These are phyloP conservation scores for Actinia tenebrosa DNA, from an alignment of 64 coral and sea anemone genomes.

Conservation along the genomic window DNA sequence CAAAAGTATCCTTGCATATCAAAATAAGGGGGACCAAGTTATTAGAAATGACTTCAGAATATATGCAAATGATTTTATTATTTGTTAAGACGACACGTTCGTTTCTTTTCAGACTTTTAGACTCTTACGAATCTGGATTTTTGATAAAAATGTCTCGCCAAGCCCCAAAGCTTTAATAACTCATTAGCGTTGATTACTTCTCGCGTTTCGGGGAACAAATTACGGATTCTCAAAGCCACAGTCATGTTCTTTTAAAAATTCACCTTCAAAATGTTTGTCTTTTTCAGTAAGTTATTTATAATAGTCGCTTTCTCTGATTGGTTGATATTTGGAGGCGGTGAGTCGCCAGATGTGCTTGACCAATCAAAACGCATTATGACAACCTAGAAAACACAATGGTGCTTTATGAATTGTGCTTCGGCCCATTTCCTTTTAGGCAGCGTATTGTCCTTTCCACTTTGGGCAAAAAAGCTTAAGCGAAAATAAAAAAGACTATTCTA, in stretches of 20 bases:
- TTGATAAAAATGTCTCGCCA: not conserved
- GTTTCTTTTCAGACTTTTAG: not conserved
- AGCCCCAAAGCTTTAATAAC: not conserved
- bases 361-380: not conserved
- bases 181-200: not conserved
- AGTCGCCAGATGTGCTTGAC: slow-evolving; percentile 19
- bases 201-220: not conserved
- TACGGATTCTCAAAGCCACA: not conserved
- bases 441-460: slow-evolving; percentile 4
- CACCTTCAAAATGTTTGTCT: not conserved
- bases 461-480: not conserved
- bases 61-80: slow-evolving; percentile 10
- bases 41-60: not conserved
- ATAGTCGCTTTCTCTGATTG: slow-evolving; percentile 4
- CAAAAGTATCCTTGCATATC: not conserved
- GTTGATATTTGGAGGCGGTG: not conserved
- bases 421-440: not conserved
- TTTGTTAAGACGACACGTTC: not conserved
- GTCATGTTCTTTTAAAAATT: not conserved
- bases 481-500: not conserved
- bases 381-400: not conserved
- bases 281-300: not conserved
- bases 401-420: slow-evolving; percentile 13
- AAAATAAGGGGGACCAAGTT: not conserved
- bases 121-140: not conserved